Evolutionary conservation across 2,113 vertebrate genomes (phyloP).

Genomic region (Cynopterus brachyotis): DNA sequence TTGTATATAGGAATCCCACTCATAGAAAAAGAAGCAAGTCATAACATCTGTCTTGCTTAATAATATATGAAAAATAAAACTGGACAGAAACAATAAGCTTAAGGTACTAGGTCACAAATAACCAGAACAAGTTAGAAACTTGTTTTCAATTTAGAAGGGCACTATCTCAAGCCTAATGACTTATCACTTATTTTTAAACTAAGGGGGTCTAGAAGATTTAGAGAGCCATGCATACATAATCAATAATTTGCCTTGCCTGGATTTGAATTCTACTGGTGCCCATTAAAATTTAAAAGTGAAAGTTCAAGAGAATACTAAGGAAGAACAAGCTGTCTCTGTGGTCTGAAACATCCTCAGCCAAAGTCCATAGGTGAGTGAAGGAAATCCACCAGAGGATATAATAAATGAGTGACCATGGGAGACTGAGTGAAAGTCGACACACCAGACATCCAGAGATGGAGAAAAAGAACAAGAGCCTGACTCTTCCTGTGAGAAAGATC

Average conservation of each 20-base stretch:
- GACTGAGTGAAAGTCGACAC: constrained; percentile 16
- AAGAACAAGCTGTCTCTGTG: constrained; percentile 34
- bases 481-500: not conserved
- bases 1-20: not conserved
- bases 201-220: constrained; percentile 8
- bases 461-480: not conserved
- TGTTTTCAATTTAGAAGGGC: constrained; percentile 39
- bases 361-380: constrained; percentile 47
- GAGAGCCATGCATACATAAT: not conserved
- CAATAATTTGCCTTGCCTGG: constrained; percentile 40
- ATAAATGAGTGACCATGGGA: constrained; percentile 38
- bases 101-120: not conserved
- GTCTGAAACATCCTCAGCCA: constrained; percentile 42
- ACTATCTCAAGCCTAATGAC: not conserved
- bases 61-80: constrained; percentile 40
- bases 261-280: constrained; percentile 5
- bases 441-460: constrained; percentile 8
- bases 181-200: constrained; percentile 48
- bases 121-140: constrained; percentile 46
- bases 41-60: constrained; percentile 10
- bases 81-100: not conserved
- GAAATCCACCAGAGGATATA: constrained; percentile 46
- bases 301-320: constrained; percentile 46
- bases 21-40: not conserved
- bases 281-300: constrained; percentile 67